Percentiles rank a stretch among this genome's conserved stretches.
phyloP scores from a whole-genome alignment of 2,113 vertebrate species.

The Glaucomys volans region DNA sequence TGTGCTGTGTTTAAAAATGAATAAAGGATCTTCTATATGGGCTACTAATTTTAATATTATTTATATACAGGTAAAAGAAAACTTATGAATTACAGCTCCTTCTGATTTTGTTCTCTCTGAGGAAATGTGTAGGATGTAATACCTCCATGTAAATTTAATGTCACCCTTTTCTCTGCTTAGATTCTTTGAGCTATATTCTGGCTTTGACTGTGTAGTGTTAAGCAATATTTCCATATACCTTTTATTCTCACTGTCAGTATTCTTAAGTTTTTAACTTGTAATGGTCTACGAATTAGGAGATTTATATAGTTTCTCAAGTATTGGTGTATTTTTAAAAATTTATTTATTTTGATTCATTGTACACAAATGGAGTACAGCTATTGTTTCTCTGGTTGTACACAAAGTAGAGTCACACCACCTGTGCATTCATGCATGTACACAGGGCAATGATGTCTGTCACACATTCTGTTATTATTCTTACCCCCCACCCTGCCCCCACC shows the following conservation, averaged over 20 bases:
- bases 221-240: not conserved
- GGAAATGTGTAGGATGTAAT: not conserved
- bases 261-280: not conserved
- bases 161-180: not conserved
- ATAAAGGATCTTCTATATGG: not conserved
- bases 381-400: no score
- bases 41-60: slow-evolving; percentile 32
- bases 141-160: slow-evolving; percentile 17
- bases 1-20: slow-evolving; percentile 4
- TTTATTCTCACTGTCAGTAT: not conserved
- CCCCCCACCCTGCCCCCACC: no score
- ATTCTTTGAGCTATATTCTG: slow-evolving; percentile 14
- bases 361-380: no score
- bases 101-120: slow-evolving; percentile 2
- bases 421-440: no score
- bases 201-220: not conserved
- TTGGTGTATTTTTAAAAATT: not conserved
- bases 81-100: slow-evolving; percentile 16
- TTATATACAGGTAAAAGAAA: slow-evolving; percentile 43
- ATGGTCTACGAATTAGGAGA: not conserved
- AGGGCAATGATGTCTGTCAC: no score
- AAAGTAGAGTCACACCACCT: no score
- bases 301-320: not conserved
- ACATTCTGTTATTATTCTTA: no score
- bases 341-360: no score